phyloP scores from a whole-genome alignment of 2,113 vertebrate species.

The Nesoenas mayeri region DNA sequence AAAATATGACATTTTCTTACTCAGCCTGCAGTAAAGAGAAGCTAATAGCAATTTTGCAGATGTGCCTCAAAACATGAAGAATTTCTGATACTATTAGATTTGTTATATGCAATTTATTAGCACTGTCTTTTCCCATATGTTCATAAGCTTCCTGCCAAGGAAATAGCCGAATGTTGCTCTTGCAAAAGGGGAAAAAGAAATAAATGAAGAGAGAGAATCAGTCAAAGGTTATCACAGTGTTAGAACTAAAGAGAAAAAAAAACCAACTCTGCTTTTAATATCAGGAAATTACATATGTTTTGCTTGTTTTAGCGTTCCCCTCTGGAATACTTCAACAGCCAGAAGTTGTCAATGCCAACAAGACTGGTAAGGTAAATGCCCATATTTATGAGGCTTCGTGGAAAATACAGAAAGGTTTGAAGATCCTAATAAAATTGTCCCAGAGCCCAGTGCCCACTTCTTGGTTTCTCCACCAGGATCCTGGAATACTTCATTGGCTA shows the following conservation, averaged over 20 bases:
- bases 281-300: neutral
- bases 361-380: neutral
- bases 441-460: neutral
- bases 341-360: neutral
- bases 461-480: neutral
- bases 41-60: neutral
- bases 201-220: neutral
- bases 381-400: neutral
- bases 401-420: neutral
- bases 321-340: neutral
- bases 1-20: constrained; percentile 6
- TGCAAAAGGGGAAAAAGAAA: neutral
- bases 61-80: neutral
- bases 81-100: neutral
- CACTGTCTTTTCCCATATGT: neutral
- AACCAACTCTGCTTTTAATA: neutral
- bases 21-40: neutral
- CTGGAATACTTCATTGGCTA: neutral
- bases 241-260: neutral
- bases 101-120: neutral
- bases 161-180: neutral
- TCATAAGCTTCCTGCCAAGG: neutral
- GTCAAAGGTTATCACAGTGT: neutral
- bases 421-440: neutral
- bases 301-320: neutral